Evolutionary conservation across 1,140 invertebrate species (phyloP), one percentile per base, ranked within the genome.

Genomic region (Chironomus striatipennis): DNA sequence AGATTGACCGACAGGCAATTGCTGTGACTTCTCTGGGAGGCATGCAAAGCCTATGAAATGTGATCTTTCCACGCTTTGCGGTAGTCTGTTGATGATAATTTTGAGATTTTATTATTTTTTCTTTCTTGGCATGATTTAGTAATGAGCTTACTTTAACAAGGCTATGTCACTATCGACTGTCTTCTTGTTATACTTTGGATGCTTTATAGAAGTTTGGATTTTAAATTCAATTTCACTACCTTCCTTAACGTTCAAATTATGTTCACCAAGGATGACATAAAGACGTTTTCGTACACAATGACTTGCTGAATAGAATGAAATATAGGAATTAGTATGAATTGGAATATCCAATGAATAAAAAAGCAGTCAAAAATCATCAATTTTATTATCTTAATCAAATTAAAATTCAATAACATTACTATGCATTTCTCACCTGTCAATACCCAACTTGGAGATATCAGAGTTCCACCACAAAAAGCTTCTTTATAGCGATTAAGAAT

Each of bases 151-250:
- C 83, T 88, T 84, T 15, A 98, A 82, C 70, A 98, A 83, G 4
- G 95, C 96, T 21, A 98, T 90, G 81, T 98, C 96, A 80, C 95
- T 96, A 79, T 96, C 91, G 34, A 97, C 94, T 0, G 93, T 97
- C 74, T 92, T 88, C 18, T 89, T 87, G 79, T 96, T 91, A 81
- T 95, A 97, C 20, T 89, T 85, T 0, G 93, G 93, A 84, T 98
- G 95, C 24, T 90, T 87, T 76, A 90, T 88, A 67, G 90, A 88
- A 73, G 89, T 87, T 18, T 87, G 86, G 34, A 97, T 90, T 77
- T 86, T 86, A 79, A 92, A 86, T 79, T 93, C 90, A 43, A 91
- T 80, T 79, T 93, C 91, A 0, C 87, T 85, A 42, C 88, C 90
- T 76, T 93, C 90, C 43, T 86, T 83, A 17, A 85, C 79, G 10